Evolutionary conservation across 2,888 invertebrate species (phyloP).

Genomic region (Pyrrhia umbra): DNA sequence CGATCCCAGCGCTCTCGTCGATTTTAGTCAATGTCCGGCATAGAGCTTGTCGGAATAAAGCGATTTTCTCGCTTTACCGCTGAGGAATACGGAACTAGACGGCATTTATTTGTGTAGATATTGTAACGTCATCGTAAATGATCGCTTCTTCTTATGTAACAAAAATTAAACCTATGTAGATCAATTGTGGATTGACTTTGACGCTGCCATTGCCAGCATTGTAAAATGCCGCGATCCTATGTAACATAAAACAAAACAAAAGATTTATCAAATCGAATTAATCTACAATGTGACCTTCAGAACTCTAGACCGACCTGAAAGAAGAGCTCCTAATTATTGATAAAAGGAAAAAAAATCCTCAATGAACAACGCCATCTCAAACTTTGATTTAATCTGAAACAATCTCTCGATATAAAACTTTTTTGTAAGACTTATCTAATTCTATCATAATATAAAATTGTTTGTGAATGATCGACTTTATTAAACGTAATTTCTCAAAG

Average conservation of each 20-base stretch:
- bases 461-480: slow-evolving; percentile 14
- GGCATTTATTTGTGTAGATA: slow-evolving; percentile 1
- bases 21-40: slow-evolving; percentile 20
- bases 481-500: slow-evolving; percentile 37
- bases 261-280: too few species aligned
- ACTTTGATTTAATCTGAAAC: slow-evolving; percentile 7
- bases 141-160: not conserved
- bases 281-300: not conserved
- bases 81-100: not conserved
- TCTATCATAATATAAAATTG: slow-evolving; percentile 9
- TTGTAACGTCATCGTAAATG: not conserved
- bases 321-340: too few species aligned
- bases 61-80: slow-evolving; percentile 23
- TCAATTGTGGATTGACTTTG: not conserved
- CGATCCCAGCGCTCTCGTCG: slow-evolving; percentile 6
- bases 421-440: slow-evolving; percentile 4
- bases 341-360: not conserved
- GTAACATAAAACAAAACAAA: too few species aligned
- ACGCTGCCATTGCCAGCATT: too few species aligned
- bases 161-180: not conserved
- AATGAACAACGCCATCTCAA: not conserved
- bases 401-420: slow-evolving; percentile 18
- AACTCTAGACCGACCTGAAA: not conserved
- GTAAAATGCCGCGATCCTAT: too few species aligned
- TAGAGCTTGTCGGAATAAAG: slow-evolving; percentile 38